phyloP scores from a whole-genome alignment of 2,113 vertebrate genomes.

The Caloenas nicobarica region DNA sequence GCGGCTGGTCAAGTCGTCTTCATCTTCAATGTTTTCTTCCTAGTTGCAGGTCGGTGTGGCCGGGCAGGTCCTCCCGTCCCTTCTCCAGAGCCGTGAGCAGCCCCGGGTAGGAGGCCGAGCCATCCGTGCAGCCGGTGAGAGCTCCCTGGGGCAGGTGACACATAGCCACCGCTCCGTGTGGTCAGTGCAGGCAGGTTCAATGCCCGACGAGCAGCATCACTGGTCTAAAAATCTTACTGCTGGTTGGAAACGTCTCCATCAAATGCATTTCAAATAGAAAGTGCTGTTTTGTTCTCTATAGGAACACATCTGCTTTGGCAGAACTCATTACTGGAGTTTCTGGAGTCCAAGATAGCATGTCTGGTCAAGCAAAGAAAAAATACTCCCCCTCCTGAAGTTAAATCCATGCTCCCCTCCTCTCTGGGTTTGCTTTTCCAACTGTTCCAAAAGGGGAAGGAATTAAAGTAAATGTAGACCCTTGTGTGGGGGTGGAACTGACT shows the following conservation, averaged over 20 bases:
- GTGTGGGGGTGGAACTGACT: neutral
- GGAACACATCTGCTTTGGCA: neutral
- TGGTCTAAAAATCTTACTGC: constrained; percentile 2
- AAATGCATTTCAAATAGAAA: neutral
- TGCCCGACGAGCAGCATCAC: constrained; percentile 20
- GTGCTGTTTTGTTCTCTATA: constrained; percentile 8
- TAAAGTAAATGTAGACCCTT: neutral
- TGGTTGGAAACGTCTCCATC: constrained; percentile 18
- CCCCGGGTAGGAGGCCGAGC: neutral
- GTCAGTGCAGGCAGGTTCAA: constrained; percentile 17
- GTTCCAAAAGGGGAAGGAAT: neutral
- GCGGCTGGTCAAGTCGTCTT: neutral
- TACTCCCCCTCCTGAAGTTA: neutral
- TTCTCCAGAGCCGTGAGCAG: no score
- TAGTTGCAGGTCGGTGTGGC: neutral
- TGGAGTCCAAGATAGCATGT: neutral
- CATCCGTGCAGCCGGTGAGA: neutral
- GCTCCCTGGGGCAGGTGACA: neutral
- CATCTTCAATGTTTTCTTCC: neutral
- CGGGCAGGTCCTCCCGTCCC: neutral
- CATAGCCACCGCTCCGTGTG: neutral
- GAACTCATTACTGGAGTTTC: neutral
- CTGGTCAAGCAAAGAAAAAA: neutral
- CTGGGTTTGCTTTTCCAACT: neutral
- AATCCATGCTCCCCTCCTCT: neutral